phyloP scores from a whole-genome alignment of 2,113 vertebrate genomes.

The Atractosteus spatula region DNA sequence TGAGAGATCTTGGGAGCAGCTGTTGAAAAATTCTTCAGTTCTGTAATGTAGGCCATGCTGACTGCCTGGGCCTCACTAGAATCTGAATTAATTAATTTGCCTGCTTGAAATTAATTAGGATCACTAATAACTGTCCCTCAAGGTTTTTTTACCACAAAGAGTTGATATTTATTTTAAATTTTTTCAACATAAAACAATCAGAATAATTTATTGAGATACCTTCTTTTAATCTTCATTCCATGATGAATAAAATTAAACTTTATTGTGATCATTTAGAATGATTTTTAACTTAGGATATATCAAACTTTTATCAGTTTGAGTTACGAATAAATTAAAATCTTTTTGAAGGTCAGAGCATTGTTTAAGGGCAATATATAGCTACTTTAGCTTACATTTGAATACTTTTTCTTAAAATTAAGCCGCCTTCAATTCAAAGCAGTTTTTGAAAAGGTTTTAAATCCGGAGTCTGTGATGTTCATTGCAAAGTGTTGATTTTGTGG shows the following conservation, averaged over 20 bases:
- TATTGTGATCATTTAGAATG: constrained; percentile 14
- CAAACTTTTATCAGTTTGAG: not conserved
- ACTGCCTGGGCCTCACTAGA: constrained; percentile 36
- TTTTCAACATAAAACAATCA: constrained; percentile 34
- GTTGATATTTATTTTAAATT: constrained; percentile 55
- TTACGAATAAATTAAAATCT: not conserved
- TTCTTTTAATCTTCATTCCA: constrained; percentile 39
- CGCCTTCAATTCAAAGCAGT: too few species aligned
- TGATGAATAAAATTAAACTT: constrained; percentile 5
- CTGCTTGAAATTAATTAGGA: constrained; percentile 36
- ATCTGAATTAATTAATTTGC: constrained; percentile 33
- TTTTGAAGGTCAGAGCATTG: too few species aligned
- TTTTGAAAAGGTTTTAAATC: too few species aligned
- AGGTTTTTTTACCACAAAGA: constrained; percentile 53
- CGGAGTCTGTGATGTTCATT: too few species aligned
- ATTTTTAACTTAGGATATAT: not conserved
- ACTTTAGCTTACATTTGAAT: too few species aligned
- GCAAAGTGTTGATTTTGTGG: too few species aligned
- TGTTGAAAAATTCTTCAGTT: constrained; percentile 1
- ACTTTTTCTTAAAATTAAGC: too few species aligned
- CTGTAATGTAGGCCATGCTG: constrained; percentile 21
- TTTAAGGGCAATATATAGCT: not conserved
- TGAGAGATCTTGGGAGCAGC: not conserved
- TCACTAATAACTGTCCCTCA: constrained; percentile 48
- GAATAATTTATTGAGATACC: constrained; percentile 35